Base-by-base conservation (phyloP, 2,888 invertebrate genomes). In the Helleia helle region DNA sequence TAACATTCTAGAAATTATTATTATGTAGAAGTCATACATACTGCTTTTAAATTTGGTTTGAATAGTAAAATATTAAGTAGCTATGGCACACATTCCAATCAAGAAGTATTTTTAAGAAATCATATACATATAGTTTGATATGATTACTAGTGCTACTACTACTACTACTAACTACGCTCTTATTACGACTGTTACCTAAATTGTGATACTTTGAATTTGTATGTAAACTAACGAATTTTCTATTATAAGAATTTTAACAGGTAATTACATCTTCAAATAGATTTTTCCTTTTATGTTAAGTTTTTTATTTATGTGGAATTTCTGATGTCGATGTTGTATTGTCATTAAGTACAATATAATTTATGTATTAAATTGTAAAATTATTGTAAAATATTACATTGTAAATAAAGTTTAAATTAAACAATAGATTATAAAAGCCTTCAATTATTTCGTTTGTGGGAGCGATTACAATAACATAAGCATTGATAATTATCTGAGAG, bases 391-490 rank as follows among this genome's bases (percentile, higher is more conserved):
- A 76, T 81, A 80, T 65, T 70, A 64, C 73, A 74, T 67, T 84
- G 84, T 84, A 84, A 84, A 84, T 84, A 83, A 81, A 83, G 65
- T 70, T 72, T 72, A 70, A 59, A 60, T 70, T 59, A 70, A 71
- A 72, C 65, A 71, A 68, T 65, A 29, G 34, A 34, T 34, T 34
- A 34, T 34, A 22, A 34, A 18, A 34, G 18, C 8, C 17, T 34
- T 34, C 11, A 22, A 31, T 34, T 34, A 18, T 34, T 34, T 34
- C 34, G 17, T 34, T 34, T 34, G 18, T 34, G 31, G 11, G 17
- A 34, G 12, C 12, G 22, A 34, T 18, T 31, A 17, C 17, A 17
- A 9, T n/a, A n/a, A n/a, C n/a, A n/a, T n/a, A n/a, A n/a, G n/a
- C n/a, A n/a, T n/a, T n/a, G n/a, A n/a, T n/a, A 14, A 15, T 30